Percentiles rank a stretch among this genome's conserved stretches.
phyloP scores from a whole-genome alignment of 2,888 invertebrate genomes.

The Epirrhoe alternata region DNA sequence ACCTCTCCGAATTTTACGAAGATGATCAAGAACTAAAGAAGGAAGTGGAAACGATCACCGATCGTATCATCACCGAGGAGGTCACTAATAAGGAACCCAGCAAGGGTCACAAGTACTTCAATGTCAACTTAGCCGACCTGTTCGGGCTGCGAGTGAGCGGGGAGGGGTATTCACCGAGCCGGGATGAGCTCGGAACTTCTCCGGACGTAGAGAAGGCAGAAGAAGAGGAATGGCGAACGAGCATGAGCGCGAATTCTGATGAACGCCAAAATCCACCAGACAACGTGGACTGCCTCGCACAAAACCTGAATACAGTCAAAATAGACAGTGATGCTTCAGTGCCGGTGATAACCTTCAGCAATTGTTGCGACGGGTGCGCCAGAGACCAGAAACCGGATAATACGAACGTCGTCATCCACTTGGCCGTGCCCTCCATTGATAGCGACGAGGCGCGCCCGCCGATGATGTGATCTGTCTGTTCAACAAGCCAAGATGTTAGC shows the following conservation, averaged over 20 bases:
- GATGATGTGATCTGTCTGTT: slow-evolving; percentile 67
- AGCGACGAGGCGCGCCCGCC: slow-evolving; percentile 80
- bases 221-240: slow-evolving; percentile 82
- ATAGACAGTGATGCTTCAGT: slow-evolving; percentile 73
- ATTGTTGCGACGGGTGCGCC: slow-evolving; percentile 73
- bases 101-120: slow-evolving; percentile 66
- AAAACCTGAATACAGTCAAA: slow-evolving; percentile 67
- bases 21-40: slow-evolving; percentile 71
- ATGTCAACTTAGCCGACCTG: slow-evolving; percentile 76
- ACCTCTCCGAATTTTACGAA: slow-evolving; percentile 81
- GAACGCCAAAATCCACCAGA: slow-evolving; percentile 57
- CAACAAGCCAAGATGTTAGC: slow-evolving; percentile 70
- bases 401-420: slow-evolving; percentile 69
- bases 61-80: slow-evolving; percentile 66
- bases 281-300: slow-evolving; percentile 66
- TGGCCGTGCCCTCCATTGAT: slow-evolving; percentile 78
- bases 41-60: slow-evolving; percentile 72
- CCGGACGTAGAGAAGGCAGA: slow-evolving; percentile 64
- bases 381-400: slow-evolving; percentile 65
- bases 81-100: slow-evolving; percentile 51
- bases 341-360: slow-evolving; percentile 80
- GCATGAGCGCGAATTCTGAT: slow-evolving; percentile 75
- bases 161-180: slow-evolving; percentile 67
- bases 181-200: slow-evolving; percentile 63
- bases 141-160: slow-evolving; percentile 72